A percentile compares a stretch with the other conserved stretches of the same genome.
Conservation (phyloP, 2,113 vertebrate genomes). For the Cavia aperea region DNA sequence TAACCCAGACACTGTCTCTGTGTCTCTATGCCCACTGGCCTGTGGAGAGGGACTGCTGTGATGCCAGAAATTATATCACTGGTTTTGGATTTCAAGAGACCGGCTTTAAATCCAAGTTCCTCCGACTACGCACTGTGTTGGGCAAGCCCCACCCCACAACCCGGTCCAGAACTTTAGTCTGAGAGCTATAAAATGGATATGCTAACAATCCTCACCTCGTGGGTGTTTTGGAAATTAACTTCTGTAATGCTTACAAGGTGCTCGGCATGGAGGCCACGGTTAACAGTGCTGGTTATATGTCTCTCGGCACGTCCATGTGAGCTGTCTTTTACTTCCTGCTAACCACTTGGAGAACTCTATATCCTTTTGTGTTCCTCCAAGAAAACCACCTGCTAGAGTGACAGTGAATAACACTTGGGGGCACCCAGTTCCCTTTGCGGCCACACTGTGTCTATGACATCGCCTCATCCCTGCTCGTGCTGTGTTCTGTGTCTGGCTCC, state of each 20-base stretch:
- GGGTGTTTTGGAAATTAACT: constrained; percentile 19
- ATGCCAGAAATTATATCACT: background rate
- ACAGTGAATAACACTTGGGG: background rate
- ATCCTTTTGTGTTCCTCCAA: background rate
- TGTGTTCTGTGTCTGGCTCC: background rate
- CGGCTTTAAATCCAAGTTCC: background rate
- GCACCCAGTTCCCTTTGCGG: background rate
- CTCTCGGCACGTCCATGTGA: background rate
- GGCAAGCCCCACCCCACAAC: background rate
- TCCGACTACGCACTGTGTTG: background rate
- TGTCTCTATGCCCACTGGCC: background rate
- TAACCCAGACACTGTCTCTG: fast-evolving
- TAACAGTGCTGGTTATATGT: background rate
- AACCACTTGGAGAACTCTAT: background rate
- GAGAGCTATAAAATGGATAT: background rate
- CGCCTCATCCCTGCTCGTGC: background rate
- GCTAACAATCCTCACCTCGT: background rate
- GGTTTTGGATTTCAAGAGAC: background rate
- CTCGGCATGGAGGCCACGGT: background rate
- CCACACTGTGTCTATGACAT: background rate
- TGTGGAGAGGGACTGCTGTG: background rate
- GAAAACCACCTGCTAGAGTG: background rate
- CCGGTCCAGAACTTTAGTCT: background rate
- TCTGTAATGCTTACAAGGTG: background rate
- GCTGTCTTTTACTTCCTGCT: background rate